phyloP scores from a whole-genome alignment of 2,888 invertebrate species.

The Melieria picta region DNA sequence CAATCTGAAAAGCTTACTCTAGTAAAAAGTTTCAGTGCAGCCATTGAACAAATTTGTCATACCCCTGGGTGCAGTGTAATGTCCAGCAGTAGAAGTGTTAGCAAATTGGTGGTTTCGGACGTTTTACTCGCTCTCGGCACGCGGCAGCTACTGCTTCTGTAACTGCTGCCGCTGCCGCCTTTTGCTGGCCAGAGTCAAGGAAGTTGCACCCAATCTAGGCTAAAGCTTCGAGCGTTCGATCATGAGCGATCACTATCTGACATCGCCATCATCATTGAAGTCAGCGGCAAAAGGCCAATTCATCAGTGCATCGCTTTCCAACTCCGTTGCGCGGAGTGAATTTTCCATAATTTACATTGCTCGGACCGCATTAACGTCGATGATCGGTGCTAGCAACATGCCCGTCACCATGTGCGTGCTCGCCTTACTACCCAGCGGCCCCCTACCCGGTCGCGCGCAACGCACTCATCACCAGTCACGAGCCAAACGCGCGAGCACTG shows the following conservation, averaged over 20 bases:
- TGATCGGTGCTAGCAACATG: neutral
- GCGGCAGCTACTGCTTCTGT: neutral
- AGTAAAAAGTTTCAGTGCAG: too few relatives aligned
- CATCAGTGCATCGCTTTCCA: too few relatives aligned
- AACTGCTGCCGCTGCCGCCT: neutral
- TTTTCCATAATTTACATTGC: constrained; percentile 1
- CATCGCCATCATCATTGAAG: neutral
- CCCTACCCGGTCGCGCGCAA: constrained; percentile 25
- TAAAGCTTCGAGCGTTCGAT: neutral
- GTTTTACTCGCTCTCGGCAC: neutral
- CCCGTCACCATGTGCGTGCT: neutral
- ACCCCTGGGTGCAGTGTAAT: neutral
- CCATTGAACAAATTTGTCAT: too few relatives aligned
- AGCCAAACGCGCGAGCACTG: constrained; percentile 42
- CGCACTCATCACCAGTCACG: constrained; percentile 40
- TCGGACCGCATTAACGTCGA: neutral
- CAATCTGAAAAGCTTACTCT: too few relatives aligned
- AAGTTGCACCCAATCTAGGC: neutral
- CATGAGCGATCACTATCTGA: constrained; percentile 2
- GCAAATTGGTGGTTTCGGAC: constrained; percentile 1
- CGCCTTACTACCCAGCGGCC: neutral
- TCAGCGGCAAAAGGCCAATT: neutral
- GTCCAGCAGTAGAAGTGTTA: constrained; percentile 5
- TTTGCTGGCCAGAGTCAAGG: neutral
- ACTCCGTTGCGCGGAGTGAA: too few relatives aligned